Evolutionary conservation across 1,140 invertebrate genomes (phyloP).

Genomic region (Anoplophora glabripennis): DNA sequence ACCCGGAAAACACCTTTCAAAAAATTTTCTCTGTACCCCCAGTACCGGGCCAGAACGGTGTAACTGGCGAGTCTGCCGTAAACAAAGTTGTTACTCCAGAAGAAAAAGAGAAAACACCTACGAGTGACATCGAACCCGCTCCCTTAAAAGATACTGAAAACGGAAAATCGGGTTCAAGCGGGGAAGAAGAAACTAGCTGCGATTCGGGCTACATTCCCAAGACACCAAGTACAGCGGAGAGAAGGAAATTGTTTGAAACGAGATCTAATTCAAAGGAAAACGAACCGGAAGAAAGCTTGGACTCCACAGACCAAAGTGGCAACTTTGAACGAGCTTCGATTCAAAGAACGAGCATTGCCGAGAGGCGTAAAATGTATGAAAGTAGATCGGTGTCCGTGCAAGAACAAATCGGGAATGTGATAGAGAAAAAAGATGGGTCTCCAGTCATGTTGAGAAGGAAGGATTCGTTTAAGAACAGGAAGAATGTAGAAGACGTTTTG

Average conservation of each 20-base stretch:
- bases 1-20: slow-evolving; percentile 70
- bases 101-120: slow-evolving; percentile 28
- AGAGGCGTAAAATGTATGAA: slow-evolving; percentile 73
- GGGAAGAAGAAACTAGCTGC: slow-evolving; percentile 58
- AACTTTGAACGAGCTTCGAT: slow-evolving; percentile 54
- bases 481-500: slow-evolving; percentile 49
- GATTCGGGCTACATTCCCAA: slow-evolving; percentile 55
- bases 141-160: slow-evolving; percentile 45
- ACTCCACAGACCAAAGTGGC: slow-evolving; percentile 48
- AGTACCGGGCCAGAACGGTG: slow-evolving; percentile 57
- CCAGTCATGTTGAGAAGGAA: slow-evolving; percentile 65
- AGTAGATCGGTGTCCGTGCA: slow-evolving; percentile 52
- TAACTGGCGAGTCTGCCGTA: neutral
- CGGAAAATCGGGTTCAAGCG: slow-evolving; percentile 61
- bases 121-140: slow-evolving; percentile 22
- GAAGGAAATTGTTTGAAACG: slow-evolving; percentile 66
- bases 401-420: slow-evolving; percentile 56
- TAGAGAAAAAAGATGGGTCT: slow-evolving; percentile 64
- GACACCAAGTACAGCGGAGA: slow-evolving; percentile 71
- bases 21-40: slow-evolving; percentile 75
- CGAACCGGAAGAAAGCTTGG: slow-evolving; percentile 47
- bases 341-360: slow-evolving; percentile 71
- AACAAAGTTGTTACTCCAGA: neutral
- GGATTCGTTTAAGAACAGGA: slow-evolving; percentile 43
- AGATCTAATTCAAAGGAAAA: slow-evolving; percentile 44